Evolutionary conservation across 1,140 invertebrate genomes (phyloP).

Genomic region (Battus philenor): DNA sequence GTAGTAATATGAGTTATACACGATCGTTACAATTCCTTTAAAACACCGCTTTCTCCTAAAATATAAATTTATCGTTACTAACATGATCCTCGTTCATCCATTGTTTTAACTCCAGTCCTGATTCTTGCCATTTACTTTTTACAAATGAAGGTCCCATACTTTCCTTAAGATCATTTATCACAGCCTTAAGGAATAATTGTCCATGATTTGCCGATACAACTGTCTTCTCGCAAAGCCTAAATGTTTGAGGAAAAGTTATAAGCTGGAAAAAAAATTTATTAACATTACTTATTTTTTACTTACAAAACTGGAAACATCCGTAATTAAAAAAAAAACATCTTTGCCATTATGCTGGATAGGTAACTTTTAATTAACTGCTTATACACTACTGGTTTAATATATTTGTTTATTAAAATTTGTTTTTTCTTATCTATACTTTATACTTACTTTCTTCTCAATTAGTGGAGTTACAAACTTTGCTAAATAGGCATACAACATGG

Average conservation of each 20-base stretch:
- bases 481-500: constrained; percentile 62
- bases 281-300: no score
- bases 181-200: constrained; percentile 72
- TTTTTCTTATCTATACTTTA: no score
- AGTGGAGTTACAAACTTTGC: constrained; percentile 52
- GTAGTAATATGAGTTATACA: no score
- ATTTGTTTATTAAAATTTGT: no score
- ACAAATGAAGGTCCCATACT: constrained; percentile 77
- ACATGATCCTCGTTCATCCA: constrained; percentile 74
- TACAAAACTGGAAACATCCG: no score
- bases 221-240: constrained; percentile 38
- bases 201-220: constrained; percentile 50
- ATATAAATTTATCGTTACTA: no score
- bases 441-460: constrained; percentile 62
- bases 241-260: constrained; percentile 50
- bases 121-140: constrained; percentile 77
- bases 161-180: constrained; percentile 73
- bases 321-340: no score
- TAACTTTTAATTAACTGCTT: no score
- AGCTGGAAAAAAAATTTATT: constrained; percentile 39
- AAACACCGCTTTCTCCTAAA: no score
- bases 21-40: no score
- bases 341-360: no score
- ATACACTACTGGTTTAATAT: no score
- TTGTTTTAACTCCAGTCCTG: constrained; percentile 75